Evolutionary conservation across 2,888 invertebrate genomes (phyloP).

Genomic region (Lepeophtheirus nordmannii): DNA sequence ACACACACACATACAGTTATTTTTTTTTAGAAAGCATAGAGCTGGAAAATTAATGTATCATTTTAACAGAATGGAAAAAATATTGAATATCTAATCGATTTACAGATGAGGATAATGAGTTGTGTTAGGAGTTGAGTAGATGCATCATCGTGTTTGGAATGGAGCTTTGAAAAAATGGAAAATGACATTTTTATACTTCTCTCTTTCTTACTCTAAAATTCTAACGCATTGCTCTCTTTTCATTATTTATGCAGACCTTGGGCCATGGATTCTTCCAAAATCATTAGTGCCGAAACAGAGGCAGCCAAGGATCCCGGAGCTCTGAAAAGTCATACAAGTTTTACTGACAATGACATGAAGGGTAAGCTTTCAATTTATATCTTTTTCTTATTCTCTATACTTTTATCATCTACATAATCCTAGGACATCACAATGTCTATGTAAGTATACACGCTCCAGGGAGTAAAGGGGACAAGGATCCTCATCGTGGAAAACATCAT

Average conservation of each 20-base stretch:
- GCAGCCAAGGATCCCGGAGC: conserved; percentile 74
- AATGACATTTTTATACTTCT: too few species aligned
- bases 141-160: too few species aligned
- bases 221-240: too few species aligned
- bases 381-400: background rate
- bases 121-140: too few species aligned
- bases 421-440: conserved; percentile 19
- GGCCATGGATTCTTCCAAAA: conserved; percentile 40
- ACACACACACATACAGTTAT: too few species aligned
- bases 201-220: too few species aligned
- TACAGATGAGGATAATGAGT: too few species aligned
- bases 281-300: conserved; percentile 48
- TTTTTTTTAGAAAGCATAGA: too few species aligned
- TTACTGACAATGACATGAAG: conserved; percentile 75
- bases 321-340: conserved; percentile 56
- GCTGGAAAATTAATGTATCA: too few species aligned
- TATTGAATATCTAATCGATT: too few species aligned
- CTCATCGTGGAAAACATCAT: background rate
- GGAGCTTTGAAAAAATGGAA: too few species aligned
- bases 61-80: too few species aligned
- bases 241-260: conserved; percentile 36
- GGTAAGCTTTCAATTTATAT: conserved; percentile 47
- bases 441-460: conserved; percentile 14
- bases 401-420: background rate
- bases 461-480: background rate